A percentile compares a stretch with the other conserved stretches of the same genome.
Conservation (phyloP, 2,797 vertebrate species). For the Malacoctenus gilli region DNA sequence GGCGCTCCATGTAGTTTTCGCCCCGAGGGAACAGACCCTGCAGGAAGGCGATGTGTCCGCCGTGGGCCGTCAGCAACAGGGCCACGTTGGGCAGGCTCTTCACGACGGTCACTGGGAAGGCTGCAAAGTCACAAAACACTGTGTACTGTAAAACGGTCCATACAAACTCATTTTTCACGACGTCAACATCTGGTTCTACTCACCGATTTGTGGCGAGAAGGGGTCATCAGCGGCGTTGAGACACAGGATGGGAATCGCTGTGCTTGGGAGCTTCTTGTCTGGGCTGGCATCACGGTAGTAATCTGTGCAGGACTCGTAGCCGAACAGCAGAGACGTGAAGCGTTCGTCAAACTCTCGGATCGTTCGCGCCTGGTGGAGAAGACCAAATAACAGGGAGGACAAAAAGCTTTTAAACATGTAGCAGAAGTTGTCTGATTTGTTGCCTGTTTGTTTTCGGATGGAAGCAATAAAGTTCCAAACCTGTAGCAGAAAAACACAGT, state of each 20-base stretch:
- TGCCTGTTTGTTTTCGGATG: too few relatives aligned
- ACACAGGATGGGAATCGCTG: conserved; percentile 82
- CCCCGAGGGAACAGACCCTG: conserved; percentile 83
- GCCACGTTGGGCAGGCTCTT: conserved; percentile 77
- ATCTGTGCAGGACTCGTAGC: conserved; percentile 79
- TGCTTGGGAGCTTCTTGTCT: conserved; percentile 71
- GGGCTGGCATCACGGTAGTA: conserved; percentile 86
- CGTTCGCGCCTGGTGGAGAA: conserved; percentile 75
- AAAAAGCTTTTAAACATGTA: too few relatives aligned
- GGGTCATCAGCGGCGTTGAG: conserved; percentile 88
- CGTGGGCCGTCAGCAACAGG: conserved; percentile 80
- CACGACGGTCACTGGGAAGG: conserved; percentile 76
- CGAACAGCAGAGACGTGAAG: conserved; percentile 81
- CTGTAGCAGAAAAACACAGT: background rate
- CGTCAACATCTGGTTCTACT: too few relatives aligned
- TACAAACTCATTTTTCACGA: too few relatives aligned
- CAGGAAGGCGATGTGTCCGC: conserved; percentile 88
- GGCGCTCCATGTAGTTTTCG: conserved; percentile 81
- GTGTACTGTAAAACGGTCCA: background rate
- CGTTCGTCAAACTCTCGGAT: conserved; percentile 87
- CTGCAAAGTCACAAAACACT: conserved; percentile 56
- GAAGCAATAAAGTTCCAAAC: too few relatives aligned
- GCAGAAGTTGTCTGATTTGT: too few relatives aligned
- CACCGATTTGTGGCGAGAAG: conserved; percentile 82
- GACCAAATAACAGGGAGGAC: background rate